Conservation (phyloP, 2,113 vertebrate species). For the Atlantisia rogersi region DNA sequence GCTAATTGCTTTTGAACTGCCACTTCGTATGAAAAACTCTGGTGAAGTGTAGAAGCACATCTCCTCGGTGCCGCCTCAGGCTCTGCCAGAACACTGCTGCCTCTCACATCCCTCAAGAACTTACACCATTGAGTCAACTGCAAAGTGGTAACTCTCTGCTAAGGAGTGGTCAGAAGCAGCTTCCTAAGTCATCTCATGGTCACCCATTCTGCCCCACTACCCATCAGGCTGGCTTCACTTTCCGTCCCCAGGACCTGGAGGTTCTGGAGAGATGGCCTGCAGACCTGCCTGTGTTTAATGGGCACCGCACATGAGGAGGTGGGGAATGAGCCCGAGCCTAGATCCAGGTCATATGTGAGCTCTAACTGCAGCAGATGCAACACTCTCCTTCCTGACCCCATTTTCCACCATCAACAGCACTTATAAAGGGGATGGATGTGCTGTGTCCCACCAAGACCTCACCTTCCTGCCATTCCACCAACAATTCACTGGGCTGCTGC, state of each 20-base stretch:
- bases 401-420: background rate
- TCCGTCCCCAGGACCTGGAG: background rate
- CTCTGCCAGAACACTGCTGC: background rate
- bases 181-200: background rate
- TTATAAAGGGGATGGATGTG: background rate
- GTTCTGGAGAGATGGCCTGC: background rate
- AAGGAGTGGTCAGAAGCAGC: background rate
- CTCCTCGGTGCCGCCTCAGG: accelerated
- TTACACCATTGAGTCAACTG: accelerated
- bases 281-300: background rate
- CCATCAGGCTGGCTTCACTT: background rate
- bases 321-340: background rate
- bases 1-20: background rate
- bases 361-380: background rate
- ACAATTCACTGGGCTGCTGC: background rate
- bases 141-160: background rate
- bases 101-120: background rate
- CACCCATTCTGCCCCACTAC: background rate
- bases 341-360: background rate
- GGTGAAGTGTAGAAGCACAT: background rate
- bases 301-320: accelerated
- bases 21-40: background rate
- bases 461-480: background rate
- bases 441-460: background rate
- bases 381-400: background rate